phyloP scores from a whole-genome alignment of 2,113 vertebrate species.

The Orientallactaga bullata region DNA sequence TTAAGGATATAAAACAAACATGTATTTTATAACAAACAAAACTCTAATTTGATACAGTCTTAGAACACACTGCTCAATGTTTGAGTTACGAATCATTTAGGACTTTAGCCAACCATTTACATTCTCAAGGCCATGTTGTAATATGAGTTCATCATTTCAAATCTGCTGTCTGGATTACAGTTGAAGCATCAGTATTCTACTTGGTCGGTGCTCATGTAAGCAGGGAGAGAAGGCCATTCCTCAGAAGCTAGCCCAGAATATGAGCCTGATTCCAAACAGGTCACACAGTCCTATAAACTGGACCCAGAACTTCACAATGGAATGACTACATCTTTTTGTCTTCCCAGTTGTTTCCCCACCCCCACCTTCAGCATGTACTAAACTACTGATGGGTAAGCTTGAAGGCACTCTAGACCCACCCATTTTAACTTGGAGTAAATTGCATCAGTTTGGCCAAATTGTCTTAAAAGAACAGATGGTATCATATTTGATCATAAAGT shows the following conservation, averaged over 20 bases:
- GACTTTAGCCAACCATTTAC: background rate
- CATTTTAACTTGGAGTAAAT: conserved; percentile 80
- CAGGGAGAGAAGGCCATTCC: background rate
- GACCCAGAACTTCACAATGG: conserved; percentile 54
- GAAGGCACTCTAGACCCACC: conserved; percentile 76
- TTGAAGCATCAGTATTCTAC: background rate
- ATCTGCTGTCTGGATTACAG: background rate
- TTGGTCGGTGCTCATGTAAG: background rate
- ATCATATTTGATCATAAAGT: conserved; percentile 86
- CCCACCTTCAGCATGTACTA: background rate
- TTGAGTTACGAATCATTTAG: background rate
- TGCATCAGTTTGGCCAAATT: conserved; percentile 83
- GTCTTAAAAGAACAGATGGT: conserved; percentile 83
- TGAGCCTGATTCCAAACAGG: background rate
- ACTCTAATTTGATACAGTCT: background rate
- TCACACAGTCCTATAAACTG: background rate
- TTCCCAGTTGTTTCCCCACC: conserved; percentile 54
- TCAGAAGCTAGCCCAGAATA: background rate
- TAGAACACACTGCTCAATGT: conserved; percentile 34
- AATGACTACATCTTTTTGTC: conserved; percentile 56
- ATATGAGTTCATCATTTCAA: conserved; percentile 1
- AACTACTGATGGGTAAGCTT: background rate
- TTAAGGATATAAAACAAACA: background rate
- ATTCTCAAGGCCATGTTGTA: background rate
- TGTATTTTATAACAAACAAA: conserved; percentile 8